These are phyloP conservation scores for Pterophyllum scalare DNA, from an alignment of 2,113 vertebrate genomes.

Conservation along the genomic window DNA sequence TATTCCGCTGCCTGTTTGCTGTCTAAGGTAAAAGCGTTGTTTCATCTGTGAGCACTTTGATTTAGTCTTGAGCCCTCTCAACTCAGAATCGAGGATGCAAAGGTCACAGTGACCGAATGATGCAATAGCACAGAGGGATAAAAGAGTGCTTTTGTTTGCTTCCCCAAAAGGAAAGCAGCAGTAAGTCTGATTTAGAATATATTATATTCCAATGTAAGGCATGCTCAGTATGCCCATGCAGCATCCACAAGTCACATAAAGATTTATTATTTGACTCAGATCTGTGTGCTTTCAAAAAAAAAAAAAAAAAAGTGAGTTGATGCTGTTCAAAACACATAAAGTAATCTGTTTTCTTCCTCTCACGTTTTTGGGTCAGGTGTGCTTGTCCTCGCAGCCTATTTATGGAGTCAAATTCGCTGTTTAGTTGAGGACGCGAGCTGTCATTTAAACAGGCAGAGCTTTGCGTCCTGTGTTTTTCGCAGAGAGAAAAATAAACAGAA, in stretches of 20 bases:
- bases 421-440: constrained; percentile 23
- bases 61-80: background rate
- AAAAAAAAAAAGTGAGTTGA: background rate
- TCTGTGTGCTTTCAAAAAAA: background rate
- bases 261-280: background rate
- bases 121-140: background rate
- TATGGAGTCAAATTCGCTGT: constrained; percentile 30
- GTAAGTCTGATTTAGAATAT: background rate
- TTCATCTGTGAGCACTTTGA: constrained; percentile 1
- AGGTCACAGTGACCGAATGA: constrained; percentile 3
- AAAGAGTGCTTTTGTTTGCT: background rate
- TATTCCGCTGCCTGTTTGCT: constrained; percentile 2
- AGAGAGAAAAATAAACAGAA: constrained; percentile 25
- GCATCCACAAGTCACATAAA: background rate
- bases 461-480: constrained; percentile 16
- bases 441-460: constrained; percentile 30
- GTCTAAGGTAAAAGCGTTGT: constrained; percentile 38
- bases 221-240: background rate
- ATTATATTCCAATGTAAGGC: background rate
- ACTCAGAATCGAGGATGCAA: background rate
- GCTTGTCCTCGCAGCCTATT: background rate
- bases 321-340: background rate
- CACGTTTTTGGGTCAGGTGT: background rate
- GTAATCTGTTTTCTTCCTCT: background rate
- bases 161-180: background rate